Evolutionary conservation across 2,113 vertebrate genomes (phyloP), one percentile per base, ranked within the genome.

Genomic region (Apteryx mantelli): DNA sequence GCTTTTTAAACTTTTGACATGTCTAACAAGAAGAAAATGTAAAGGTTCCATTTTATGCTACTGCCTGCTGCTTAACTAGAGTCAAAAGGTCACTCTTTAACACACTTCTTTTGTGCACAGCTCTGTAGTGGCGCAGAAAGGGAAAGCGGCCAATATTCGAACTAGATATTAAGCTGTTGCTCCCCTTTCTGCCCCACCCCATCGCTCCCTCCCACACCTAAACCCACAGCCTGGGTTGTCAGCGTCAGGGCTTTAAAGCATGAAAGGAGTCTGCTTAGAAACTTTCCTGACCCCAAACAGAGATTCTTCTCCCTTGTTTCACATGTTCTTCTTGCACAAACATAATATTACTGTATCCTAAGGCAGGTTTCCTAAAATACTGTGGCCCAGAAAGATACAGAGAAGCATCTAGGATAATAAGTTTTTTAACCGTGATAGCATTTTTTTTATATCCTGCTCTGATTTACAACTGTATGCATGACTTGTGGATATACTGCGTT

Each of bases 61-160:
- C 89, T 79, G 5, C 91, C 65, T 92, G 61, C 79, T 91, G 73
- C 75, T 97, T 96, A 82, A 81, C 74, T n/a, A 73, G 56, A 93
- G 52, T 75, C 48, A 38, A 88, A 95, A 95, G 64, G 25, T 97
- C 61, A 95, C 5, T 52, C 48, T 20, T 0, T 78, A 77, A 63
- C n/a, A 89, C 19, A 16, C 25, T 97, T 91, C 42, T 75, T 95
- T 74, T 79, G 81, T 94, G 65, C 64, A 26, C 5, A 1, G 68
- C 75, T 68, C 4, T 70, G 20, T n/a, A 84, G 52, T 50, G 26
- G 16, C 25, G 36, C 88, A 93, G 52, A 82, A 74, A 82, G 36
- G 17, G 9, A 86, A 66, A 80, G 77, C 17, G 90, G 77, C n/a
- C 86, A 85, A 81, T 58, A 95, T n/a, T 64, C 40, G 86, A 74